Evolutionary conservation across 2,888 invertebrate species (phyloP), one percentile per base, ranked within the genome.

Genomic region (Leptarthrus brevirostris): DNA sequence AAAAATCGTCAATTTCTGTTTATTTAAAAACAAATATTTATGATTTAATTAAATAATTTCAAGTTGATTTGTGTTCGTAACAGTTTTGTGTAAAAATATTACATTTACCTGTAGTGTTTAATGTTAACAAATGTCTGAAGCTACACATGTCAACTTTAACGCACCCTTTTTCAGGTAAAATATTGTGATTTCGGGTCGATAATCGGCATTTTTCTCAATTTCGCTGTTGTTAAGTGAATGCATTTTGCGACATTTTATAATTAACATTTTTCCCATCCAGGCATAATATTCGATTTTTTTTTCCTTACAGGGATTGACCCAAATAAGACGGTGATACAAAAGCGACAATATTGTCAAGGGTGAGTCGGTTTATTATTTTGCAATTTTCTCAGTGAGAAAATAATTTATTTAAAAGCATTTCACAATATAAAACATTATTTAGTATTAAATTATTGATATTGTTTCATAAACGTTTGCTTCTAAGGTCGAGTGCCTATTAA

Each of bases 161-260:
- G 78, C 78, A 79, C 78, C 79, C 78, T 78, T 79, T 79, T 79
- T 77, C 79, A 77, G 78, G 79, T 79, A 78, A 30, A 61, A 24
- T 30, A 22, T 6, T 71, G 36, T 24, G 16, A 26, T 64, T 64
- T 64, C n/a, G 52, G 40, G 40, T 53, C 54, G 40, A 54, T 71
- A 53, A 71, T 71, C 22, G 3, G 12, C 12, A n/a, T 20, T 44
- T 30, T 16, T 58, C 10, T 36, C n/a, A 18, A 18, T 30, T 53
- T 54, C 24, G 12, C 16, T 22, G n/a, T n/a, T n/a, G n/a, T n/a
- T n/a, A n/a, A n/a, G n/a, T n/a, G n/a, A n/a, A n/a, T n/a, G n/a
- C n/a, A n/a, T n/a, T n/a, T n/a, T n/a, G n/a, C n/a, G n/a, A n/a
- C n/a, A n/a, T n/a, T n/a, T n/a, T n/a, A n/a, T n/a, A n/a, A n/a